Evolutionary conservation across 2,797 vertebrate species (phyloP).

Genomic region (Cheirogaleus major): DNA sequence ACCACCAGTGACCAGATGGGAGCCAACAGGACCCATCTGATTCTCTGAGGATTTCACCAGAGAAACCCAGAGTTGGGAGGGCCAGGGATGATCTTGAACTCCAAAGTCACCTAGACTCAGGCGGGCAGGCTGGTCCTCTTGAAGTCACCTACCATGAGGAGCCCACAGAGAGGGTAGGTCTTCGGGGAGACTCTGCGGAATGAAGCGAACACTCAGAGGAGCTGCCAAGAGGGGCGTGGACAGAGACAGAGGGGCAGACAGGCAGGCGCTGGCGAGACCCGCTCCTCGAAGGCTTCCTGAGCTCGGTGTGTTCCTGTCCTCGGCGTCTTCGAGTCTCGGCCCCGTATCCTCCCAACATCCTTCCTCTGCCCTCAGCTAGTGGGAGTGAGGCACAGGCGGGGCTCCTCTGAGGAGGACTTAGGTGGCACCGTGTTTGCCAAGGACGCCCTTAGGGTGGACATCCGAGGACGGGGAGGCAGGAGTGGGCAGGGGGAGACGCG

Average conservation of each 20-base stretch:
- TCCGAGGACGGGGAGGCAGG: neutral
- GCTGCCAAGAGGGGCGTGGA: neutral
- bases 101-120: neutral
- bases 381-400: neutral
- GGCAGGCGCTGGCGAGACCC: neutral
- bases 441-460: neutral
- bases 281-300: neutral
- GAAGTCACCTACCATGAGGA: neutral
- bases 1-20: neutral
- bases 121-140: neutral
- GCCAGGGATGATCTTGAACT: neutral
- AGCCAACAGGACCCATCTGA: neutral
- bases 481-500: fast-evolving
- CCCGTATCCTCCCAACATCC: neutral
- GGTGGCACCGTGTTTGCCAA: no score
- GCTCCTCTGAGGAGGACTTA: neutral
- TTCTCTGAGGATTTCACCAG: neutral
- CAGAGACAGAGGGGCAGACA: neutral
- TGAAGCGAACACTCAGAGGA: neutral
- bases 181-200: neutral
- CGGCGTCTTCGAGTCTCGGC: no score
- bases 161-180: fast-evolving
- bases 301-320: fast-evolving
- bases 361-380: neutral
- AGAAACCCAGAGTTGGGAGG: neutral